Percentiles rank a stretch among this genome's conserved stretches.
phyloP scores from a whole-genome alignment of 2,113 vertebrate genomes.

The Amazona vittata region DNA sequence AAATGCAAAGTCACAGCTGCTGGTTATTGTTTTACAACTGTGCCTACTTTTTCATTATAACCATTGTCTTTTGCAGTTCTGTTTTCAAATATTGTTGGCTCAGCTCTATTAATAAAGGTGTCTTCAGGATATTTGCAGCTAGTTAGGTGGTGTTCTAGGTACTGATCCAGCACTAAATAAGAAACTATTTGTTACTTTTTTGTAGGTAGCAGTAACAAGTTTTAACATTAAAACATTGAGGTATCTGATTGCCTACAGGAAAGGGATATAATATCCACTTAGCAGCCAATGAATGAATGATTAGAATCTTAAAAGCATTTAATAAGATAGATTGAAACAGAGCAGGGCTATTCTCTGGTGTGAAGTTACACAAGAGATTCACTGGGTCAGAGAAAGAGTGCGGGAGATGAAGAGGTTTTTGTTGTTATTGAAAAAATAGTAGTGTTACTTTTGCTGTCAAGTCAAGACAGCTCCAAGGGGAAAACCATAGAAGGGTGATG shows the following conservation, averaged over 20 bases:
- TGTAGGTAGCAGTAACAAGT: constrained; percentile 46
- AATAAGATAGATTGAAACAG: constrained; percentile 67
- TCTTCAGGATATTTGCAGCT: background rate
- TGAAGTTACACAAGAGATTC: constrained; percentile 77
- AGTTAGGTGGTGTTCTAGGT: background rate
- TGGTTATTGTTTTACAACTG: background rate
- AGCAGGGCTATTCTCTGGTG: constrained; percentile 73
- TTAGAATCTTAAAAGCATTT: constrained; percentile 74
- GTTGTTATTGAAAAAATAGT: background rate
- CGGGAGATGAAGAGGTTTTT: background rate
- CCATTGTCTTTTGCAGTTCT: background rate
- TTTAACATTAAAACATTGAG: constrained; percentile 63
- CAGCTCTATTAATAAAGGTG: background rate
- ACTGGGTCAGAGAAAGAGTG: constrained; percentile 76
- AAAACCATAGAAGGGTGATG: background rate
- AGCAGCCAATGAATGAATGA: constrained; percentile 60
- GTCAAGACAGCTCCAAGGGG: constrained; percentile 27
- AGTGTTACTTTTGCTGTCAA: constrained; percentile 29
- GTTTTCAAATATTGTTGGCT: background rate
- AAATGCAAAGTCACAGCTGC: background rate
- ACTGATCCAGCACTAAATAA: constrained; percentile 36
- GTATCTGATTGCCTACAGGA: constrained; percentile 70
- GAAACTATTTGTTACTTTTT: constrained; percentile 47
- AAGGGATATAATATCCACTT: constrained; percentile 60
- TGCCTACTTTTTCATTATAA: background rate